Percentiles rank a stretch among this genome's conserved stretches.
Evolutionary conservation across 2,797 vertebrate genomes (phyloP).

Genomic region (Orestias chungarensis): DNA sequence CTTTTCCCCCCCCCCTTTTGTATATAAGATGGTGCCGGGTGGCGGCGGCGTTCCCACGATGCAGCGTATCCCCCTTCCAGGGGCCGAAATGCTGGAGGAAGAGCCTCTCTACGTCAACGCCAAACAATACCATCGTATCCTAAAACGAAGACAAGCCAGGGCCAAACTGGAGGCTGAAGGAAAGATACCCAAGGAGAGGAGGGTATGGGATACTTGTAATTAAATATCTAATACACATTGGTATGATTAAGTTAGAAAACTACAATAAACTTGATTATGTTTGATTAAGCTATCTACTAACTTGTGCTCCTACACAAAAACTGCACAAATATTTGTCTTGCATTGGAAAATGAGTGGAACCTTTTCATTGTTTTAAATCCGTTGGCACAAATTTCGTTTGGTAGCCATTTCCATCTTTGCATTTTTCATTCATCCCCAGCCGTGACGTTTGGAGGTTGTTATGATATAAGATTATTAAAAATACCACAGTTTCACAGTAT

Average conservation of each 20-base stretch:
- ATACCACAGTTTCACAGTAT: neutral
- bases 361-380: neutral
- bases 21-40: slow-evolving; percentile 92
- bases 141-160: slow-evolving; percentile 93
- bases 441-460: neutral
- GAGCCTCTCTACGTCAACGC: slow-evolving; percentile 91
- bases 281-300: neutral
- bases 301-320: neutral
- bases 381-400: neutral
- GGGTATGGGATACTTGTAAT: slow-evolving; percentile 77
- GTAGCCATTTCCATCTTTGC: neutral
- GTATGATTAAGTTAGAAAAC: neutral
- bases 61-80: slow-evolving; percentile 95
- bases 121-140: slow-evolving; percentile 87
- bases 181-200: slow-evolving; percentile 96
- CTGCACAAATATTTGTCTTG: neutral
- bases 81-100: slow-evolving; percentile 97
- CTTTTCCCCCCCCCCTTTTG: slow-evolving; percentile 19
- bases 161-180: slow-evolving; percentile 98
- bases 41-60: slow-evolving; percentile 90
- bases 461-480: neutral
- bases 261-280: neutral
- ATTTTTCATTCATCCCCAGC: neutral
- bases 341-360: neutral
- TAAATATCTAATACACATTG: neutral